These are phyloP conservation scores for Gadopsis bispinosus DNA, from an alignment of 2,797 vertebrate genomes.

Conservation along the genomic window DNA sequence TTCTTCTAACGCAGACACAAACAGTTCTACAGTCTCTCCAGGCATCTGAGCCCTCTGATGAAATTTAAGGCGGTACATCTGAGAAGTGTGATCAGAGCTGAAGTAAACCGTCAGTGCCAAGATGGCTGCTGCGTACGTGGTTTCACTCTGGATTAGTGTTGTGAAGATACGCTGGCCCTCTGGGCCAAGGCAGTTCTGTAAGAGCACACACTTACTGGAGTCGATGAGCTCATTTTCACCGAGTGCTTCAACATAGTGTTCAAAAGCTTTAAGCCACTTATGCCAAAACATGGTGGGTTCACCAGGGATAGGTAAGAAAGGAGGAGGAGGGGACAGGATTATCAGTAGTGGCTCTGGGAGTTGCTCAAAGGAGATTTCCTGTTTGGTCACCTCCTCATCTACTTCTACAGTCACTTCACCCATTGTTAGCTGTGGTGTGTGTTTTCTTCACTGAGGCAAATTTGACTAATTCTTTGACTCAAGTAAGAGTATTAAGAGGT, in stretches of 20 bases:
- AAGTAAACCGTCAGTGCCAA: constrained; percentile 64
- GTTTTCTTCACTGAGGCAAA: background rate
- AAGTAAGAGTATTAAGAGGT: background rate
- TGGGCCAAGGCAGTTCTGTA: constrained; percentile 75
- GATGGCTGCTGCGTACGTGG: constrained; percentile 56
- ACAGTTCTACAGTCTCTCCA: constrained; percentile 67
- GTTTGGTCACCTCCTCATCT: constrained; percentile 47
- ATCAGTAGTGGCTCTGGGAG: constrained; percentile 70
- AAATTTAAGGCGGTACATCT: constrained; percentile 63
- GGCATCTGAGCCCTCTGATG: constrained; percentile 71
- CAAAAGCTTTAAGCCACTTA: constrained; percentile 74
- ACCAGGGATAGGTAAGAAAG: constrained; percentile 62
- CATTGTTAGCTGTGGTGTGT: constrained; percentile 42
- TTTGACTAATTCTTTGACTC: constrained; percentile 12
- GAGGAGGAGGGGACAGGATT: constrained; percentile 73
- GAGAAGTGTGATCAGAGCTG: constrained; percentile 40
- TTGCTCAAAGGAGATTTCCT: constrained; percentile 29
- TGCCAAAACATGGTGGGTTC: constrained; percentile 65
- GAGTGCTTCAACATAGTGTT: constrained; percentile 66
- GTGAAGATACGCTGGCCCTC: constrained; percentile 73
- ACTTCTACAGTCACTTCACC: constrained; percentile 46
- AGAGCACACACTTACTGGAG: constrained; percentile 65
- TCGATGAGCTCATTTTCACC: constrained; percentile 67
- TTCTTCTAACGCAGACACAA: constrained; percentile 62
- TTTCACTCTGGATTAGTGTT: constrained; percentile 39